Evolutionary conservation across 2,113 vertebrate species (phyloP).

Genomic region (Odontesthes bonariensis): DNA sequence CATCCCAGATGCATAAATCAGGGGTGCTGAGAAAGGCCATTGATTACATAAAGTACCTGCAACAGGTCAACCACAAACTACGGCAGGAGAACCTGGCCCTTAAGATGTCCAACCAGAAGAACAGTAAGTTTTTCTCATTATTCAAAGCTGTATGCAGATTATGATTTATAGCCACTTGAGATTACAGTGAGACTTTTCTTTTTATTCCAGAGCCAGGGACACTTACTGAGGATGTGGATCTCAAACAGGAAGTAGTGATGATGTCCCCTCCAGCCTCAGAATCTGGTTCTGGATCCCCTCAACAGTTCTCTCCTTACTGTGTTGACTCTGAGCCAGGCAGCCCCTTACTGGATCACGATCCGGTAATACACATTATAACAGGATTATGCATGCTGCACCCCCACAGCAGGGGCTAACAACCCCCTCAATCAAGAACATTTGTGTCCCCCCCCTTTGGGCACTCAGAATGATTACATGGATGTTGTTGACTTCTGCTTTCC

Average conservation of each 20-base stretch:
- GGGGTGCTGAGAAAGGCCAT: slow-evolving; percentile 96
- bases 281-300: slow-evolving; percentile 90
- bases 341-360: slow-evolving; percentile 92
- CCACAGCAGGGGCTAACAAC: neutral
- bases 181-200: neutral
- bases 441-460: too few species aligned
- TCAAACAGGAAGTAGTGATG: slow-evolving; percentile 93
- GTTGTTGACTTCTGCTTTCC: neutral
- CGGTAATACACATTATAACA: slow-evolving; percentile 78
- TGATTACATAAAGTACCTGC: slow-evolving; percentile 97
- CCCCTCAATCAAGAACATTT: too few species aligned
- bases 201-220: slow-evolving; percentile 66
- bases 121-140: slow-evolving; percentile 85
- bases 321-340: slow-evolving; percentile 97
- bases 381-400: neutral
- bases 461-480: too few species aligned
- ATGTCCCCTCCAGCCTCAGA: slow-evolving; percentile 98
- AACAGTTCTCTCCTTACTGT: slow-evolving; percentile 94
- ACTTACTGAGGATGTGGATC: slow-evolving; percentile 85
- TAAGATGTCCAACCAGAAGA: slow-evolving; percentile 95
- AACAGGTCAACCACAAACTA: slow-evolving; percentile 96
- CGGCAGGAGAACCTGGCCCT: slow-evolving; percentile 96
- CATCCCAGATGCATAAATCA: slow-evolving; percentile 95
- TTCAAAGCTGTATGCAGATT: neutral
- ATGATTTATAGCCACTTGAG: neutral